Conservation (phyloP, 1,140 invertebrate species). For the Drosophila bocki region DNA sequence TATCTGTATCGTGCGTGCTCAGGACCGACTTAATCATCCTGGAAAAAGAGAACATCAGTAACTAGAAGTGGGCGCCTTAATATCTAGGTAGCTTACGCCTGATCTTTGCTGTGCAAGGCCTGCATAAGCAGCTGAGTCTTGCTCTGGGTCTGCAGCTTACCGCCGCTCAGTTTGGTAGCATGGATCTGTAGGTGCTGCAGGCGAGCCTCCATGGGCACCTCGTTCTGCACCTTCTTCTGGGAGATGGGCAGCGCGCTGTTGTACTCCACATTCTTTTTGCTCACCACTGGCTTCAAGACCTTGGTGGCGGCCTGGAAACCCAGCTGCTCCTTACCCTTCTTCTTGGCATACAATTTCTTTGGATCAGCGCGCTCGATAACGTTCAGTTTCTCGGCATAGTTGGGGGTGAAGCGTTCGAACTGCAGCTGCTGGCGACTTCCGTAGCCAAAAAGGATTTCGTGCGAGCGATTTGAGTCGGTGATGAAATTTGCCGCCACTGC, state of each 20-base stretch:
- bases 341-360: slow-evolving; percentile 83
- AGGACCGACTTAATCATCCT: slow-evolving; percentile 87
- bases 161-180: slow-evolving; percentile 83
- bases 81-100: slow-evolving; percentile 81
- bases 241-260: slow-evolving; percentile 83
- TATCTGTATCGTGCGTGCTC: slow-evolving; percentile 86
- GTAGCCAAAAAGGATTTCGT: slow-evolving; percentile 87
- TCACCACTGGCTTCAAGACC: slow-evolving; percentile 85
- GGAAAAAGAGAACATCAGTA: neutral
- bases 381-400: slow-evolving; percentile 86
- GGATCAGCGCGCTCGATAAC: slow-evolving; percentile 86
- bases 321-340: slow-evolving; percentile 76
- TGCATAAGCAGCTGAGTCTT: slow-evolving; percentile 91
- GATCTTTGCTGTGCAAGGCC: slow-evolving; percentile 92
- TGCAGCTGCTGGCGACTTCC: slow-evolving; percentile 86
- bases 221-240: slow-evolving; percentile 86
- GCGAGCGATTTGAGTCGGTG: slow-evolving; percentile 82
- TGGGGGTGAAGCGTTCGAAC: slow-evolving; percentile 89
- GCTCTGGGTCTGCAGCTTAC: slow-evolving; percentile 87
- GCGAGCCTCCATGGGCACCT: slow-evolving; percentile 91
- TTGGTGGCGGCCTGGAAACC: slow-evolving; percentile 84
- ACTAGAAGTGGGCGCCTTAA: too few species aligned
- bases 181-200: slow-evolving; percentile 89
- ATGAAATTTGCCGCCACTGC: slow-evolving; percentile 86
- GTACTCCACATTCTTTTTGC: slow-evolving; percentile 78